These are phyloP conservation scores for Scyliorhinus canicula DNA, from an alignment of 2,797 vertebrate species.

Conservation along the genomic window DNA sequence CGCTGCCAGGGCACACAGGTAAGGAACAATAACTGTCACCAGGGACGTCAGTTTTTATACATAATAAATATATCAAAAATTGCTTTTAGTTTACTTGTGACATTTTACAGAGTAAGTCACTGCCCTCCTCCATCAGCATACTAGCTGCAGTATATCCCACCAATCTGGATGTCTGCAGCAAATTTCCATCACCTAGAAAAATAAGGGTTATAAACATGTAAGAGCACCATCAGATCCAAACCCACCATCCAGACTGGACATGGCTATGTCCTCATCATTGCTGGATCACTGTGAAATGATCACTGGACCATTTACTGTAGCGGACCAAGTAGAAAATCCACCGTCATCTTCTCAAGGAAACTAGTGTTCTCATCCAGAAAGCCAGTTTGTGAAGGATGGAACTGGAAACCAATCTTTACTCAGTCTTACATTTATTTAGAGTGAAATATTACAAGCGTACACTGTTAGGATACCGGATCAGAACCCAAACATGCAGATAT, in stretches of 20 bases:
- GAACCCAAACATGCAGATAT: too few relatives aligned
- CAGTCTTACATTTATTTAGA: not conserved
- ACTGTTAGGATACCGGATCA: too few relatives aligned
- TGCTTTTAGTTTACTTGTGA: not conserved
- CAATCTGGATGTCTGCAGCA: not conserved
- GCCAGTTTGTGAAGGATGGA: not conserved
- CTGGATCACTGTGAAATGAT: not conserved
- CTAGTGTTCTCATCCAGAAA: not conserved
- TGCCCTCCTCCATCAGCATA: not conserved
- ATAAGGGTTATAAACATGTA: too few relatives aligned
- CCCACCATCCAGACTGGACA: not conserved
- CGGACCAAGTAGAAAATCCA: not conserved
- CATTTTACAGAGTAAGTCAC: not conserved
- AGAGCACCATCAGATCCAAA: not conserved
- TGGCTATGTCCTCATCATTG: not conserved
- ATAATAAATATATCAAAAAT: not conserved
- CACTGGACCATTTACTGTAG: not conserved
- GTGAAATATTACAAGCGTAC: not conserved
- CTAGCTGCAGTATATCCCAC: not conserved
- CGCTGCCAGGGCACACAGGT: conserved; percentile 90
- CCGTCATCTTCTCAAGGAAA: not conserved
- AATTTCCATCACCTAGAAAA: not conserved
- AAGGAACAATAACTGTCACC: conserved; percentile 44
- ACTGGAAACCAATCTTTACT: not conserved
- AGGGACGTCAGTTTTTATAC: not conserved